Base-by-base conservation (phyloP, 2,888 invertebrate genomes). In the Pachymerium ferrugineum region DNA sequence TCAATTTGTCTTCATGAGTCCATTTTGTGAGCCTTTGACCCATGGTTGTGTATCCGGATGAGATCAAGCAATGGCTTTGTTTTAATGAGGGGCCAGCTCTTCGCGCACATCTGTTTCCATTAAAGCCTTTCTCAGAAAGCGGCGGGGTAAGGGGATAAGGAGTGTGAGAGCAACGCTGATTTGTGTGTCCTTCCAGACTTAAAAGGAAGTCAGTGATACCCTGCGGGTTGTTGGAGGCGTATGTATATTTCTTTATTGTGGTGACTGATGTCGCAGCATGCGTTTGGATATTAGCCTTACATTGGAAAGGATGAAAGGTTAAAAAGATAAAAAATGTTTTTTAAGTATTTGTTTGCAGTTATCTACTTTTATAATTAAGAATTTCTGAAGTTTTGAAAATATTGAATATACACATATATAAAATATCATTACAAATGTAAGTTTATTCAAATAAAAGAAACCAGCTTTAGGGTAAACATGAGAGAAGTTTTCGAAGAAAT, bases 1-100 rank as follows among this genome's bases (percentile, higher is more conserved):
- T 62, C 62, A 62, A 62, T 62, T 62, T 62, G 62, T 62, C 28
- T 62, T 62, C 62, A 62, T 28, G 62, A 62, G 62, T 62, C 62
- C 62, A 62, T 62, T 47, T 62, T 62, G 62, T 28, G 62, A 62
- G 62, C 62, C 28, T 62, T 54, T 62, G 62, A 62, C 62, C 62
- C 62, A 10, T 25, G n/a, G 62, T 62, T 22, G 25, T 62, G 54
- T 22, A 1, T 22, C 62, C 12, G 25, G 10, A 28, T 62, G 62
- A 62, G 28, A 62, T 62, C 62, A 62, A 28, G 62, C 62, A 62
- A 62, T 10, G 62, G 62, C 62, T 62, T 62, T 62, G 62, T 62
- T 62, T 62, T 62, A 62, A 62, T 62, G 62, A 62, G 62, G 62
- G 62, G 14, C 62, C 22, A 62, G 25, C 62, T 62, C 62, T 28